These are phyloP conservation scores for Lepidocyrtoides sp. DNA, from an alignment of 2,888 invertebrate genomes.

Conservation along the genomic window DNA sequence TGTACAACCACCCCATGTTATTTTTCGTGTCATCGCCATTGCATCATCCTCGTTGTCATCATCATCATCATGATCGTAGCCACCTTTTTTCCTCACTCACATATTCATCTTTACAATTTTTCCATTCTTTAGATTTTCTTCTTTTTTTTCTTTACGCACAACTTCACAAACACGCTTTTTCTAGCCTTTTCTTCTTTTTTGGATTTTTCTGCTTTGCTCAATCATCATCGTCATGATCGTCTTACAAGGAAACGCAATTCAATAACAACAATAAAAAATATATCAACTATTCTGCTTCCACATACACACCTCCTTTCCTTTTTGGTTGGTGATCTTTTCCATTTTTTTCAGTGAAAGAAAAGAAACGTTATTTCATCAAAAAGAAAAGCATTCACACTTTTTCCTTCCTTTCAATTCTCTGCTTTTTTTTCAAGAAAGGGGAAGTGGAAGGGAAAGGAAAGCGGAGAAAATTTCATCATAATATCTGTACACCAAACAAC, in stretches of 20 bases:
- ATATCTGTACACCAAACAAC: not conserved
- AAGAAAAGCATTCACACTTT: constrained; percentile 29
- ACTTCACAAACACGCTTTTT: constrained; percentile 30
- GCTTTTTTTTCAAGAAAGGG: not conserved
- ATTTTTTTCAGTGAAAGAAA: not conserved
- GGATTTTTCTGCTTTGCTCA: constrained; percentile 21
- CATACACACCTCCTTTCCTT: not conserved
- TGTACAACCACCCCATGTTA: not conserved
- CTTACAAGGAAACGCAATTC: constrained; percentile 55
- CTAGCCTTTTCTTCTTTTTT: constrained; percentile 12
- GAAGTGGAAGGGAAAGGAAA: constrained; percentile 11
- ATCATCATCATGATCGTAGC: not conserved
- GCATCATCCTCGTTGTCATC: not conserved
- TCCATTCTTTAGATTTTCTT: not conserved
- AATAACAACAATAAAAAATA: constrained; percentile 30
- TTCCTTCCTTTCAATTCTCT: constrained; percentile 10
- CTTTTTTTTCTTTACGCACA: constrained; percentile 27
- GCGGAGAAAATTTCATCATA: not conserved
- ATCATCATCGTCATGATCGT: constrained; percentile 16
- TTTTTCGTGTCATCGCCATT: constrained; percentile 25
- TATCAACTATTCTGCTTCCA: constrained; percentile 4
- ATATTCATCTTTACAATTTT: constrained; percentile 19
- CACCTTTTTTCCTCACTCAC: constrained; percentile 1
- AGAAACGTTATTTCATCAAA: constrained; percentile 43
- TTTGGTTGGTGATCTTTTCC: constrained; percentile 7